Percentiles rank a stretch among this genome's conserved stretches.
Conservation (phyloP, 2,888 invertebrate genomes). For the Drosophila anomalata region DNA sequence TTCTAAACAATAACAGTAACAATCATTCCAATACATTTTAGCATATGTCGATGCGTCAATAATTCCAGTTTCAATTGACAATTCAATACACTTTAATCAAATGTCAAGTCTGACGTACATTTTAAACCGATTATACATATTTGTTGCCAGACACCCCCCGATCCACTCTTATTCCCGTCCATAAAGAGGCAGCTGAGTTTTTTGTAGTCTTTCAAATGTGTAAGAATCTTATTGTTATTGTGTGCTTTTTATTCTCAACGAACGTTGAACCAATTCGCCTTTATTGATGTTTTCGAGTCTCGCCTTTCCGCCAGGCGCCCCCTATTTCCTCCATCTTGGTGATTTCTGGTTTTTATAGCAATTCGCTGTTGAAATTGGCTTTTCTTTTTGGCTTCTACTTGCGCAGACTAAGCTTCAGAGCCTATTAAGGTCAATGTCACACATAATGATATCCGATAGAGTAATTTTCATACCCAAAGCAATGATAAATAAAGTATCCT, state of each 20-base stretch:
- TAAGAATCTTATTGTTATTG: slow-evolving; percentile 1
- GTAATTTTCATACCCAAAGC: no score
- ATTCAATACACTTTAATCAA: slow-evolving; percentile 65
- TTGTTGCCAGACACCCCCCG: slow-evolving; percentile 39
- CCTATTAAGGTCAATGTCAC: neutral
- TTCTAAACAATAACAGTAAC: neutral
- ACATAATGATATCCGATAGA: neutral
- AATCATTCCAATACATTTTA: neutral
- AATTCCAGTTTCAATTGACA: slow-evolving; percentile 56
- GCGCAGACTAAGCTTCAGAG: neutral
- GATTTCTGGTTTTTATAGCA: neutral
- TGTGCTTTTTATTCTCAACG: neutral
- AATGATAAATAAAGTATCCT: no score
- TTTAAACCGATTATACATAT: slow-evolving; percentile 68
- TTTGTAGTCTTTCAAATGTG: neutral
- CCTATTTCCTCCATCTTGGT: neutral
- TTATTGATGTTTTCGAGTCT: neutral
- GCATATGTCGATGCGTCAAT: neutral
- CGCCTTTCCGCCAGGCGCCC: neutral
- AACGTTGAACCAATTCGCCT: neutral
- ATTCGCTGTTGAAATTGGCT: neutral
- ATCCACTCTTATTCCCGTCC: neutral
- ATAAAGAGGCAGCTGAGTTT: neutral
- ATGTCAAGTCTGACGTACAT: slow-evolving; percentile 57
- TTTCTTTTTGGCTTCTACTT: neutral